phyloP scores from a whole-genome alignment of 1,140 invertebrate species.

The Olivierus martensii region DNA sequence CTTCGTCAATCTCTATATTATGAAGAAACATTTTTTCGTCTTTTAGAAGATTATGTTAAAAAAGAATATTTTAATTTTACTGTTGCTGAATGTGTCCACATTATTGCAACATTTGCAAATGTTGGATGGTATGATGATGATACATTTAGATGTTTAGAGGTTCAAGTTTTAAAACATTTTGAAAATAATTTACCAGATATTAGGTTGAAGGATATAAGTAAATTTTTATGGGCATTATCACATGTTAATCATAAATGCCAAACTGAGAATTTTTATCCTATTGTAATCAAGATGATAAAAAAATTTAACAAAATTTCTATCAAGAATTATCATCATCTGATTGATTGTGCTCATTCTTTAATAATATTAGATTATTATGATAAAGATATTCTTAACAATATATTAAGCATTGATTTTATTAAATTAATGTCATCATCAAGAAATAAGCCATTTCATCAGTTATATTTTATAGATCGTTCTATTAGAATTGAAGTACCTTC shows the following conservation, averaged over 20 bases:
- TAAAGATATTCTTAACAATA: not conserved
- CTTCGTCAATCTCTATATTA: constrained; percentile 2
- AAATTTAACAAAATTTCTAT: not conserved
- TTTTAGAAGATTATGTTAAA: constrained; percentile 1
- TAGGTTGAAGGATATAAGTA: constrained; percentile 6
- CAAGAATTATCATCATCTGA: constrained; percentile 1
- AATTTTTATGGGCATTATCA: constrained; percentile 8
- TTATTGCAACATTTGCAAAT: constrained; percentile 8
- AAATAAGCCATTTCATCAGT: constrained; percentile 11
- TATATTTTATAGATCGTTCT: constrained; percentile 8
- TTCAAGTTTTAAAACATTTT: not conserved
- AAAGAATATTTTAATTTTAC: constrained; percentile 2
- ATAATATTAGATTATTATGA: constrained; percentile 3
- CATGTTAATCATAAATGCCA: constrained; percentile 1
- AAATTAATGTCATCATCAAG: not conserved
- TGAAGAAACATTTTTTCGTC: not conserved
- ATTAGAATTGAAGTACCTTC: constrained; percentile 8
- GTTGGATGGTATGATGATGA: constrained; percentile 2
- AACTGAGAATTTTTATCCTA: not conserved
- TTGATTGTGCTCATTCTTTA: constrained; percentile 10
- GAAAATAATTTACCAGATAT: not conserved
- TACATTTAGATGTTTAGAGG: constrained; percentile 2
- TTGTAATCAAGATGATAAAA: not conserved
- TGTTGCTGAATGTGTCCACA: constrained; percentile 7
- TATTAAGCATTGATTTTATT: constrained; percentile 1